Base-by-base conservation (phyloP, 1,140 invertebrate genomes). In the Monochamus saltuarius region DNA sequence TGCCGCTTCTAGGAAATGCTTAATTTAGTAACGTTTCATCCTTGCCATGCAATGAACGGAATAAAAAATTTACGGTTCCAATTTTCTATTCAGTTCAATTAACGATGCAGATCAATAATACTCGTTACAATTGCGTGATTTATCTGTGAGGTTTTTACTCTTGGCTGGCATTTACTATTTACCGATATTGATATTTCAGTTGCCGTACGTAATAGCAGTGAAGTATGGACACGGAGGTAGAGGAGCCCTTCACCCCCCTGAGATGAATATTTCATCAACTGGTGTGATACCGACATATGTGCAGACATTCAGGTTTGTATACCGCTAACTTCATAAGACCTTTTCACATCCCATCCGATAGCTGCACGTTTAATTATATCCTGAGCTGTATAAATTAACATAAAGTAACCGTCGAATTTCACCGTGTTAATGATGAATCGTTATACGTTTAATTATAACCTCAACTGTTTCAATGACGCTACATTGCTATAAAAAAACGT, bases 191-290 rank as follows among this genome's bases (percentile, higher is more conserved):
- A 65, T 65, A 61, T 72, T 77, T 70, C 79, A 91, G 89, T 78
- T 91, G 67, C 82, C 85, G 60, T 92, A 92, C 78, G 84, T 86
- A 65, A 87, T 92, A 79, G 84, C 83, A 62, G 81, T 91, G 77
- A 84, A 89, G 73, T 87, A 90, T 81, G 88, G 91, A 77, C 86
- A 89, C 80, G 88, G 91, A 77, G 85, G 85, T 73, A 77, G 81
- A 59, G 84, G 84, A 63, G 90, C 89, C 51, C 83, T 92, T 77
- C 76, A 85, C 60, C 83, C 84, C 49, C 91, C 91, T 13, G 84
- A 85, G 68, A 84, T 93, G 63, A 93, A 92, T 78, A 91, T 94
- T 66, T 87, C 89, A 22, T 84, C 85, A 59, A 83, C 81, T 54
- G 91, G 91, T 38, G 78, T 84, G 62, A 88, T 94, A 34, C 91